Conservation (phyloP, 2,113 vertebrate genomes). For the Colinus virginianus region DNA sequence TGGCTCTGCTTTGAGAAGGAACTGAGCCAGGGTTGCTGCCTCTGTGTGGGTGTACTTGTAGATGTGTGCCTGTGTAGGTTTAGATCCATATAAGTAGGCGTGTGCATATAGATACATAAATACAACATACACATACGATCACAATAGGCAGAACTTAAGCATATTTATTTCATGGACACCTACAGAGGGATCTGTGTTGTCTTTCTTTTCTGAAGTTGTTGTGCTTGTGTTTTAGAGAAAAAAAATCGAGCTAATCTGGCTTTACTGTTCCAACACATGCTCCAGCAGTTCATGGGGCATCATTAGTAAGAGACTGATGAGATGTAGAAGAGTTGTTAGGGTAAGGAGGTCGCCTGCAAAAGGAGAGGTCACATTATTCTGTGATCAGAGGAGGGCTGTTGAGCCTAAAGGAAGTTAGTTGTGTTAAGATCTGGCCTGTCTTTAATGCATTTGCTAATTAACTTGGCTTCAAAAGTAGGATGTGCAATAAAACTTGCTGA, state of each 20-base stretch:
- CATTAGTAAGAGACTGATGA: not conserved
- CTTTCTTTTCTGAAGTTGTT: not conserved
- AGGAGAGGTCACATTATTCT: not conserved
- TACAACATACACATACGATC: not conserved
- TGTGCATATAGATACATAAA: too few relatives aligned
- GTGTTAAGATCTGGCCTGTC: not conserved
- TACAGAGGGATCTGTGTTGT: not conserved
- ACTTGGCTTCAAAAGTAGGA: not conserved
- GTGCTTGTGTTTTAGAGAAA: not conserved
- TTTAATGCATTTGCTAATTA: not conserved
- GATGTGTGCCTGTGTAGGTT: too few relatives aligned
- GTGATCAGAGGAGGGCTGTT: not conserved
- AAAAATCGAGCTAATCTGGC: not conserved
- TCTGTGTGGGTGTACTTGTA: fast-evolving
- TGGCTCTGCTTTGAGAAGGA: not conserved
- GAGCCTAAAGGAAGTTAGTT: not conserved
- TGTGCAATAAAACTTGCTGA: not conserved
- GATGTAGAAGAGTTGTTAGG: not conserved
- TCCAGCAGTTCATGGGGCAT: not conserved
- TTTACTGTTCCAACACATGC: not conserved
- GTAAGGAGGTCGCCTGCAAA: not conserved
- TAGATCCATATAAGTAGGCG: too few relatives aligned
- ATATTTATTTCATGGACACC: not conserved
- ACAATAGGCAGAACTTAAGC: not conserved
- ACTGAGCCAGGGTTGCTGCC: not conserved